A percentile compares a stretch with the other conserved stretches of the same genome.
phyloP scores from a whole-genome alignment of 2,797 vertebrate genomes.

The Lerista edwardsae region DNA sequence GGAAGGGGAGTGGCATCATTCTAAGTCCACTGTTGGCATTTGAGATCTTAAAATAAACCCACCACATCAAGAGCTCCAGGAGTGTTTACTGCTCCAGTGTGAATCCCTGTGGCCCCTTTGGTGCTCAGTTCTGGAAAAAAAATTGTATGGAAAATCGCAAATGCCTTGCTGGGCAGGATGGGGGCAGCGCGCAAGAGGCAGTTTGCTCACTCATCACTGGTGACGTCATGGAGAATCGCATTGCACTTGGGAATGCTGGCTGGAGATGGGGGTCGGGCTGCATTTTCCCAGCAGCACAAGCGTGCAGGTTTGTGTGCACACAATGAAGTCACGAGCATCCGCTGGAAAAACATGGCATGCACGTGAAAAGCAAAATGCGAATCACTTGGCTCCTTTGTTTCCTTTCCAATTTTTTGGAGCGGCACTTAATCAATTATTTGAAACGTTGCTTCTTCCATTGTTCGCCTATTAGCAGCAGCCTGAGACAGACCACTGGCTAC shows the following conservation, averaged over 20 bases:
- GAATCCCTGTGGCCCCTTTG: neutral
- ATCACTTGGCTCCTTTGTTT: slow-evolving; percentile 78
- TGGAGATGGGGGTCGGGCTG: neutral
- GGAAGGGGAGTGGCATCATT: too few species aligned
- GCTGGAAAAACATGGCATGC: slow-evolving; percentile 58
- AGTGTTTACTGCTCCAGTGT: neutral
- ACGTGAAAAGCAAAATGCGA: slow-evolving; percentile 74
- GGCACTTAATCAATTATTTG: slow-evolving; percentile 83
- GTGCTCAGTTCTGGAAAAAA: neutral
- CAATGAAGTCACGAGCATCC: slow-evolving; percentile 63
- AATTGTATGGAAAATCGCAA: neutral
- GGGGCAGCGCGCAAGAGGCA: too few species aligned
- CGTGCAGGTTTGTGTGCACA: neutral
- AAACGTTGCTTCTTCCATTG: slow-evolving; percentile 76
- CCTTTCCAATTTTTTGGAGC: slow-evolving; percentile 74
- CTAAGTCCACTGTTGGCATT: too few species aligned
- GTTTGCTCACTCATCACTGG: neutral
- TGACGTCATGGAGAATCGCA: neutral
- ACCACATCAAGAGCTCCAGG: neutral
- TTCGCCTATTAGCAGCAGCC: slow-evolving; percentile 64
- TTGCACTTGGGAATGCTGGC: neutral
- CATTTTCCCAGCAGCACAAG: neutral
- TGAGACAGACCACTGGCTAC: slow-evolving; percentile 39
- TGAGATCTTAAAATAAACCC: too few species aligned
- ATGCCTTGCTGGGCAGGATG: too few species aligned